Percentiles rank a stretch among this genome's conserved stretches.
Evolutionary conservation across 2,113 vertebrate species (phyloP).

Genomic region (Corythornis vintsioides): DNA sequence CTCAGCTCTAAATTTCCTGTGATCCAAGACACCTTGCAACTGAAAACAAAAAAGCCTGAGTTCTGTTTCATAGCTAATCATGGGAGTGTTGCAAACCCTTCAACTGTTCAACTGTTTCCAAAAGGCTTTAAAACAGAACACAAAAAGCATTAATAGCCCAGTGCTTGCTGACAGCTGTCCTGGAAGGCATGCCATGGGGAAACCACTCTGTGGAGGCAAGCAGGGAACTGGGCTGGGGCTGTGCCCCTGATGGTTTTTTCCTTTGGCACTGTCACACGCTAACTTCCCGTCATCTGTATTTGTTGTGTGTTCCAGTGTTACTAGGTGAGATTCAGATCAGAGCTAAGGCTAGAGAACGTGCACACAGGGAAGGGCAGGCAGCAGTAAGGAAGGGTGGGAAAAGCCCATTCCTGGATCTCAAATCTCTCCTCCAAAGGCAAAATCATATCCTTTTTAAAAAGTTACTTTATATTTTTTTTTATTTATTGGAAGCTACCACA

Average conservation of each 20-base stretch:
- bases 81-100: background rate
- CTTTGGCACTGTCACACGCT: background rate
- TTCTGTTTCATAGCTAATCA: background rate
- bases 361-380: background rate
- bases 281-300: constrained; percentile 13
- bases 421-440: background rate
- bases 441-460: background rate
- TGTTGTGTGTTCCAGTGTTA: background rate
- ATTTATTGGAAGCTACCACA: background rate
- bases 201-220: background rate
- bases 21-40: background rate
- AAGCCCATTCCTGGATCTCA: background rate
- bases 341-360: constrained; percentile 18
- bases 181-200: background rate
- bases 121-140: background rate
- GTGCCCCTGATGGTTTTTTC: background rate
- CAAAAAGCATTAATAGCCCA: background rate
- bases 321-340: constrained; percentile 33
- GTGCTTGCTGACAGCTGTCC: background rate
- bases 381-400: background rate
- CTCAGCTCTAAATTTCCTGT: background rate
- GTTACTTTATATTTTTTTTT: background rate
- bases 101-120: background rate
- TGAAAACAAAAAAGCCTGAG: background rate
- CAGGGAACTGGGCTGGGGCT: too few relatives aligned